A percentile compares a stretch with the other conserved stretches of the same genome.
phyloP scores from a whole-genome alignment of 2,888 invertebrate species.

The Endotricha flammealis region DNA sequence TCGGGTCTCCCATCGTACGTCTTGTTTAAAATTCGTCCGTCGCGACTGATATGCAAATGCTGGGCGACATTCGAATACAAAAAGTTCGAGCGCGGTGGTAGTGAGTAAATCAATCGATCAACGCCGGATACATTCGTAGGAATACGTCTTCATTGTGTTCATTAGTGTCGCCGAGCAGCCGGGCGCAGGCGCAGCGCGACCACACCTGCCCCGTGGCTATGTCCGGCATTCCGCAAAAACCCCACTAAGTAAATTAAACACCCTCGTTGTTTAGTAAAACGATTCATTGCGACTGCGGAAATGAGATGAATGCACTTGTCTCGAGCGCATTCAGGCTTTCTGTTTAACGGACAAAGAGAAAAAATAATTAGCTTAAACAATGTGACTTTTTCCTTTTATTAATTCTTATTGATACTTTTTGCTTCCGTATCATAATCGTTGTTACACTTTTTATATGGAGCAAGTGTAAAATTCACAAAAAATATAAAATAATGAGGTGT shows the following conservation, averaged over 20 bases:
- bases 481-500: not conserved
- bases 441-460: too few species aligned
- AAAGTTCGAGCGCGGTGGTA: conserved; percentile 76
- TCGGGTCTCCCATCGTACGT: conserved; percentile 51
- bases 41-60: conserved; percentile 70
- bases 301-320: conserved; percentile 10
- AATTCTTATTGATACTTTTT: too few species aligned
- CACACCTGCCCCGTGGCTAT: conserved; percentile 64
- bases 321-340: conserved; percentile 5
- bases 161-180: conserved; percentile 59
- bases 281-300: conserved; percentile 9
- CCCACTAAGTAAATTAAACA: conserved; percentile 47
- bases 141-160: conserved; percentile 78
- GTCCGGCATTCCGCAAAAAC: conserved; percentile 61
- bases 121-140: conserved; percentile 73
- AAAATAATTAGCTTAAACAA: too few species aligned
- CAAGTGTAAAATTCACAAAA: too few species aligned
- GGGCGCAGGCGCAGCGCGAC: conserved; percentile 32
- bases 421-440: too few species aligned
- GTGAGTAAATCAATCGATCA: conserved; percentile 79
- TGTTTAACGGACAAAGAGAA: too few species aligned
- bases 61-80: conserved; percentile 74
- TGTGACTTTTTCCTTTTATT: too few species aligned
- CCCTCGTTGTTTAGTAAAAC: conserved; percentile 18
- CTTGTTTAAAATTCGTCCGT: conserved; percentile 69